Conservation (phyloP, 2,888 invertebrate species). For the Pseudococcus jackbeardsleyi region DNA sequence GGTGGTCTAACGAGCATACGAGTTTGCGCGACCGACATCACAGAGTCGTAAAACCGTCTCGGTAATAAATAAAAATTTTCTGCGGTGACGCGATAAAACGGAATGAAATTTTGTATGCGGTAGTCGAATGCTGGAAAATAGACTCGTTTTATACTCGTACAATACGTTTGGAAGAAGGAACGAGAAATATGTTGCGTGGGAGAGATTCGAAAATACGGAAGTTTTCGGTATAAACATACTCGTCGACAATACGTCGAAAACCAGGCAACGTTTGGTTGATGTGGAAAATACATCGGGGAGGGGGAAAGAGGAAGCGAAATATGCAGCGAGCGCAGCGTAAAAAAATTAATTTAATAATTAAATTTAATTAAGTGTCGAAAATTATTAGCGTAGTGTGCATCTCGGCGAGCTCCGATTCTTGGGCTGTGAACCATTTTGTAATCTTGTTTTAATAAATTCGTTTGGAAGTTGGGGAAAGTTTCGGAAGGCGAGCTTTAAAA, state of each 20-base stretch:
- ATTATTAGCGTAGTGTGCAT: conserved; percentile 51
- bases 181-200: background rate
- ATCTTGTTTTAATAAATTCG: conserved; percentile 55
- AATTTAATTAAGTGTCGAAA: conserved; percentile 53
- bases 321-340: background rate
- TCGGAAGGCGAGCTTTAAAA: conserved; percentile 53
- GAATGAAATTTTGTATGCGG: background rate
- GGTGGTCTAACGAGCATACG: background rate
- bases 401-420: conserved; percentile 33
- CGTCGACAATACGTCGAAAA: background rate
- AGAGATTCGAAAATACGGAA: background rate
- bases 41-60: background rate
- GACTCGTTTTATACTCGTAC: background rate
- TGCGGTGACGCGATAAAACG: background rate
- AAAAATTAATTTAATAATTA: conserved; percentile 55
- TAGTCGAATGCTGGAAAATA: background rate
- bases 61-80: background rate
- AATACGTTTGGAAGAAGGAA: background rate
- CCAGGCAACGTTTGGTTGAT: background rate
- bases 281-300: background rate
- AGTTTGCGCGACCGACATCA: background rate
- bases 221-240: conserved; percentile 4
- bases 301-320: background rate
- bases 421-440: conserved; percentile 21
- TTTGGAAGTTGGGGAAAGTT: conserved; percentile 40